A percentile compares a stretch with the other conserved stretches of the same genome.
phyloP scores from a whole-genome alignment of 1,140 invertebrate species.

The Aphaenogaster ashmeadi region DNA sequence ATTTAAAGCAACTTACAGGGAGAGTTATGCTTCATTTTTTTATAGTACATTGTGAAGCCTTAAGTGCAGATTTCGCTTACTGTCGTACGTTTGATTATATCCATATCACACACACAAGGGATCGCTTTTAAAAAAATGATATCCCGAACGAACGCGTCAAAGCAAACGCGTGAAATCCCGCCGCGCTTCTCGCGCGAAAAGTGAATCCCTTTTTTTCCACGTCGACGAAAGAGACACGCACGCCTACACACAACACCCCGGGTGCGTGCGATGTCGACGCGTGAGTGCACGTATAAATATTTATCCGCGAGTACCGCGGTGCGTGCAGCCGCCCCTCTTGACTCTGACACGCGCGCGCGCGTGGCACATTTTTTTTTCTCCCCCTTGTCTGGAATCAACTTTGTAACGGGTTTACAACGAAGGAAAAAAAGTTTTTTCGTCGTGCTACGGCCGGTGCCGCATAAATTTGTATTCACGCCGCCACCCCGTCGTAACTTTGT shows the following conservation, averaged over 20 bases:
- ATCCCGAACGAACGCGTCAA: constrained; percentile 2
- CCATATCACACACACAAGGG: too few relatives aligned
- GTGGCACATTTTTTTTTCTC: constrained; percentile 44
- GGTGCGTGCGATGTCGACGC: constrained; percentile 50
- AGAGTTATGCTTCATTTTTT: background rate
- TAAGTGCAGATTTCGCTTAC: background rate
- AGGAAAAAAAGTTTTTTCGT: constrained; percentile 55
- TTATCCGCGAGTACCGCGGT: constrained; percentile 57
- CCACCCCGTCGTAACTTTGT: constrained; percentile 12
- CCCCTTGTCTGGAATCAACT: constrained; percentile 43
- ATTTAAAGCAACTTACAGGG: background rate
- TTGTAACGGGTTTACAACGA: constrained; percentile 48
- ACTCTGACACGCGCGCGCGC: constrained; percentile 33
- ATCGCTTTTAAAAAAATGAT: background rate
- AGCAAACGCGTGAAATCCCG: constrained; percentile 37
- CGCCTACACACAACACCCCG: background rate
- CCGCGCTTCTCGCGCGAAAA: constrained; percentile 31
- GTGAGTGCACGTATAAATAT: constrained; percentile 72
- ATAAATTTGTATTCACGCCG: constrained; percentile 54
- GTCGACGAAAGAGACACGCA: constrained; percentile 17
- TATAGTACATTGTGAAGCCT: background rate
- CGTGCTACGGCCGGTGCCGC: background rate
- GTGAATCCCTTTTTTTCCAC: constrained; percentile 40
- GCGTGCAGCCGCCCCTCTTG: constrained; percentile 44
- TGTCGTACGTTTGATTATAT: background rate